Conservation (phyloP, 2,888 invertebrate genomes). For the Charanyca ferruginea region DNA sequence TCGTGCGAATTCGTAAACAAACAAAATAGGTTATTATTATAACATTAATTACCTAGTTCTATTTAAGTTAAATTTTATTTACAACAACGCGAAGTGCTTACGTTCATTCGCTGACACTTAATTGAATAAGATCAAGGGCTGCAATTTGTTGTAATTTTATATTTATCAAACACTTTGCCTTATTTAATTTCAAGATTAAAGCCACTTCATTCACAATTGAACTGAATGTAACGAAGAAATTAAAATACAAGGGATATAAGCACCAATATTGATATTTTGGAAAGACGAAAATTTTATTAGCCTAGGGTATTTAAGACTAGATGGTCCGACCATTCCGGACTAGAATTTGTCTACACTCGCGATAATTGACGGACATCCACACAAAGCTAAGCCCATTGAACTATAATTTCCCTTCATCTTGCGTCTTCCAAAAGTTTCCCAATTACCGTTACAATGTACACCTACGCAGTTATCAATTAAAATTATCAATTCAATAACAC, state of each 20-base stretch:
- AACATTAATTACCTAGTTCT: not conserved
- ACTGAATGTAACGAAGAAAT: not conserved
- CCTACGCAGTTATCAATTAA: constrained; percentile 20
- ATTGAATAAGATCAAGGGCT: constrained; percentile 54
- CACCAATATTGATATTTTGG: too few relatives aligned
- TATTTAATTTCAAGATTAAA: constrained; percentile 24
- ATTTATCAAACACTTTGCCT: constrained; percentile 40
- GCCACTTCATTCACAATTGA: not conserved
- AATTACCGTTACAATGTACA: constrained; percentile 21
- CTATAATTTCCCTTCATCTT: too few relatives aligned
- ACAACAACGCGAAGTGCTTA: constrained; percentile 49
- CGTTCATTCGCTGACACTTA: constrained; percentile 30
- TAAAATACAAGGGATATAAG: too few relatives aligned
- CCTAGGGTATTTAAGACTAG: too few relatives aligned
- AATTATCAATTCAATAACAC: constrained; percentile 45
- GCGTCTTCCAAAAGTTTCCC: not conserved
- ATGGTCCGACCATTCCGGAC: too few relatives aligned
- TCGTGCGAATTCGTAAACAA: constrained; percentile 7
- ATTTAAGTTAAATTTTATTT: constrained; percentile 23
- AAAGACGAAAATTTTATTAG: too few relatives aligned
- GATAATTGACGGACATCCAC: too few relatives aligned
- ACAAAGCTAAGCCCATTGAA: too few relatives aligned
- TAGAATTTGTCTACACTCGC: too few relatives aligned
- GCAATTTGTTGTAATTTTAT: not conserved
- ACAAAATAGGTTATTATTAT: constrained; percentile 14